Percentiles rank a stretch among this genome's conserved stretches.
Evolutionary conservation across 2,113 vertebrate species (phyloP).

Genomic region (Myanophis thanlyinensis): DNA sequence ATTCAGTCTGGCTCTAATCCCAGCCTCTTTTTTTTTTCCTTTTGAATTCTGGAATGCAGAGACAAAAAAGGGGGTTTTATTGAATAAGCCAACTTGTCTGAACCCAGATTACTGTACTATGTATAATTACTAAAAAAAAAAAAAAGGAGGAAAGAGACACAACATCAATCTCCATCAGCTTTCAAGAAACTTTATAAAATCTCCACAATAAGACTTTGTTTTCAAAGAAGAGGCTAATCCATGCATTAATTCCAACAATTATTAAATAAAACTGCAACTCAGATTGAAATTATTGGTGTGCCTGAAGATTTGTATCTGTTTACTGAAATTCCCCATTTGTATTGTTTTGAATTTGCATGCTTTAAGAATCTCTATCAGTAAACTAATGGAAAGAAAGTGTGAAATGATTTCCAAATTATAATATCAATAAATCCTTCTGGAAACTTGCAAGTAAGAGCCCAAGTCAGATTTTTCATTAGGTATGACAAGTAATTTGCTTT

Average conservation of each 20-base stretch:
- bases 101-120: constrained; percentile 60
- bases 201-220: constrained; percentile 37
- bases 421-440: background rate
- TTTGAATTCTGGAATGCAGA: constrained; percentile 73
- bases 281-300: constrained; percentile 27
- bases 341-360: background rate
- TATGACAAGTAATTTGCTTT: background rate
- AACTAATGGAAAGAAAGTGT: no score
- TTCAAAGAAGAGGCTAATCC: constrained; percentile 38
- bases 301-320: background rate
- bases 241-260: constrained; percentile 5
- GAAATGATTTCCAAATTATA: background rate
- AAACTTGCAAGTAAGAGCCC: background rate
- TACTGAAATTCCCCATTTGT: background rate
- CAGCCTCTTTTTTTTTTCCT: constrained; percentile 49
- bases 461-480: background rate
- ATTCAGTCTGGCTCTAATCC: constrained; percentile 65
- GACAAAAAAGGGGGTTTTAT: constrained; percentile 54
- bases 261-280: background rate
- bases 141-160: background rate
- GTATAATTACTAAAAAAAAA: constrained; percentile 39
- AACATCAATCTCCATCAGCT: constrained; percentile 37
- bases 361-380: background rate
- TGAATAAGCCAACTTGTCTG: constrained; percentile 68
- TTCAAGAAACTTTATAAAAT: constrained; percentile 43